Evolutionary conservation across 2,888 invertebrate genomes (phyloP), one percentile per base, ranked within the genome.

Genomic region (Aelia acuminata): DNA sequence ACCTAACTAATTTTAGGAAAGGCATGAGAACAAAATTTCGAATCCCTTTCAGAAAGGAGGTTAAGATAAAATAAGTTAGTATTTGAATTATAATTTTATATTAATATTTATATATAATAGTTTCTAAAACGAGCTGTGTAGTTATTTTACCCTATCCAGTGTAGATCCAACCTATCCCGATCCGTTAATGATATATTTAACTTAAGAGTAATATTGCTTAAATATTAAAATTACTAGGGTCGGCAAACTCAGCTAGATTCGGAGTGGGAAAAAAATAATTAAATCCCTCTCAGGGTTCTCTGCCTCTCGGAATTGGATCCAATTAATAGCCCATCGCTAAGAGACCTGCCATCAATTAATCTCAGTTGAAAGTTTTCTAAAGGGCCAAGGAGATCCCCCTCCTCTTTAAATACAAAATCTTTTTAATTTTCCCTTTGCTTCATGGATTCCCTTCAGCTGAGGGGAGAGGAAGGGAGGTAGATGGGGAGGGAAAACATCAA

Each of bases 341-440:
- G 80, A 80, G 80, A 80, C 80, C 80, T 80, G 18, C 31, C 43
- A 80, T 80, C 80, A 47, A 80, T 80, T 80, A 80, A 80, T 80
- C 80, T 47, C 43, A 80, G 80, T 47, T 39, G 80, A 80, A 80
- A 80, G 80, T 80, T 80, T 80, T 80, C 43, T n/a, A 47, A 80
- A 47, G 80, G 43, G 15, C n/a, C 80, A n/a, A 15, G n/a, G 80
- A 80, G 39, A 39, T 47, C 80, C 43, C 5, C 39, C n/a, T n/a
- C 80, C 80, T 47, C 43, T 80, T 80, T 80, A 80, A 80, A 80
- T 80, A 80, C 43, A 80, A 80, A 80, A 80, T 80, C 80, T 80
- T 80, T 80, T 80, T 80, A 80, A 80, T 80, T 80, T 80, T 43
- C 75, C 20, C 80, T 80, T 70, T 70, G 31, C 63, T 70, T 80